Conservation (phyloP, 2,797 vertebrate species). For the Gymnothorax javanicus region DNA sequence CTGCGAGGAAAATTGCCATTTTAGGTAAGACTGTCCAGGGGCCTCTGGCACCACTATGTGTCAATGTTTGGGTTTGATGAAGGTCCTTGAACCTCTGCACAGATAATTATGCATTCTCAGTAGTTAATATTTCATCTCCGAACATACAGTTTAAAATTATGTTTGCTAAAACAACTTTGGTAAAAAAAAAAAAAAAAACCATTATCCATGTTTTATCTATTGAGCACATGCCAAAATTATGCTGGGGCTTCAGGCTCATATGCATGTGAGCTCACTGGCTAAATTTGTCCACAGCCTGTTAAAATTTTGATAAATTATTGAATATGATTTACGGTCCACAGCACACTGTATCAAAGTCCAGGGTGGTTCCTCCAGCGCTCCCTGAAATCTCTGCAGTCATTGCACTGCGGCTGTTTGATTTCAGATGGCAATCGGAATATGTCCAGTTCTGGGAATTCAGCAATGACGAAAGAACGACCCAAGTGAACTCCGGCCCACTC, state of each 20-base stretch:
- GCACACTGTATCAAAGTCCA: constrained; percentile 33
- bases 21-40: not conserved
- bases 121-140: constrained; percentile 32
- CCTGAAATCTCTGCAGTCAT: constrained; percentile 17
- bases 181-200: not conserved
- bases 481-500: constrained; percentile 64
- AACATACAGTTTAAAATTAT: constrained; percentile 22
- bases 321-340: not conserved
- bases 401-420: constrained; percentile 52
- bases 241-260: not conserved
- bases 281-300: not conserved
- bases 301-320: not conserved
- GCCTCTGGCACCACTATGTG: not conserved
- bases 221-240: not conserved
- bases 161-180: not conserved
- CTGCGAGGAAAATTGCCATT: not conserved
- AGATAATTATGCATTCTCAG: constrained; percentile 26
- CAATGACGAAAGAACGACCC: constrained; percentile 48
- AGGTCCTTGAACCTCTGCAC: constrained; percentile 28
- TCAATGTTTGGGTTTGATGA: constrained; percentile 23
- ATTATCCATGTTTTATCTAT: not conserved
- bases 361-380: too few relatives aligned
- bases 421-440: constrained; percentile 56
- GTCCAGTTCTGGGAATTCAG: constrained; percentile 57
- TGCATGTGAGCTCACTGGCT: not conserved